A percentile compares a stretch with the other conserved stretches of the same genome.
Evolutionary conservation across 2,113 vertebrate genomes (phyloP).

Genomic region (Rallus limicola): DNA sequence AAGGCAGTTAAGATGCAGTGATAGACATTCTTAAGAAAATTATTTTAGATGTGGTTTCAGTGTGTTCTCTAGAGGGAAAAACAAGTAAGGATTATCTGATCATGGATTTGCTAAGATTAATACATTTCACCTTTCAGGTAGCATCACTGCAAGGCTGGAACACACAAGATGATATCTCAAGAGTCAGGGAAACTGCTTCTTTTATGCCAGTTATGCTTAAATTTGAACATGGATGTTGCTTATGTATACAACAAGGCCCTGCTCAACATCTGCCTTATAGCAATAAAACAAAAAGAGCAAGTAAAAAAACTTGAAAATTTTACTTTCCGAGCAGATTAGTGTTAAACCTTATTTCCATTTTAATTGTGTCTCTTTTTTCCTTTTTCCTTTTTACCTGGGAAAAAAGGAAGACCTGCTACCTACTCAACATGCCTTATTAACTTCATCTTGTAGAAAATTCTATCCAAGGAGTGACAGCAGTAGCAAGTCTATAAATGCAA

Average conservation of each 20-base stretch:
- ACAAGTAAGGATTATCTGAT: not conserved
- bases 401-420: not conserved
- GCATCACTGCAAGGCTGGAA: not conserved
- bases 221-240: not conserved
- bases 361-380: not conserved
- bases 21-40: not conserved
- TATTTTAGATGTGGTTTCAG: not conserved
- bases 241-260: not conserved
- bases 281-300: not conserved
- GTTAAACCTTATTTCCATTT: not conserved
- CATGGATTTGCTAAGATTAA: not conserved
- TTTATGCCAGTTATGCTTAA: not conserved
- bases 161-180: not conserved
- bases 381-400: not conserved
- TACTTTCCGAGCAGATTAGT: not conserved
- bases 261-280: not conserved
- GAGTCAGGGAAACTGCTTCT: not conserved
- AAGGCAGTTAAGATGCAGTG: not conserved
- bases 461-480: not conserved
- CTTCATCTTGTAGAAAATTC: not conserved
- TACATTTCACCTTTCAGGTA: not conserved
- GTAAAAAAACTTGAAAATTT: not conserved
- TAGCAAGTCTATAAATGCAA: not conserved
- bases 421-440: not conserved
- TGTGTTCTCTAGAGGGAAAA: not conserved